Base-by-base conservation (phyloP, 2,113 vertebrate genomes). In the Semnopithecus entellus region DNA sequence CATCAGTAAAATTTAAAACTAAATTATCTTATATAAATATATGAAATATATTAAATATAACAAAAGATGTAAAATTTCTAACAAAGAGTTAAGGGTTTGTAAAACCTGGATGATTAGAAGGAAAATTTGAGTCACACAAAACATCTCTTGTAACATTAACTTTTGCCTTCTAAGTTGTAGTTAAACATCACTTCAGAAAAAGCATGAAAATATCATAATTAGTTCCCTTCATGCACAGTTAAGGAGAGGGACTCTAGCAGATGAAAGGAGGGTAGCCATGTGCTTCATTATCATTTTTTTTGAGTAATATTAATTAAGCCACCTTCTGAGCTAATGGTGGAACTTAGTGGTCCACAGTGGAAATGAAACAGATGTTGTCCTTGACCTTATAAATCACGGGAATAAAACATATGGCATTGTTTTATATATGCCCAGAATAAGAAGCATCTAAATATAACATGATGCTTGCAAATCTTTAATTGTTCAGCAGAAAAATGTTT, bases 231-330 rank as follows among this genome's bases (percentile, higher is more conserved):
- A 85, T 22, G 13, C 8, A 27, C 13, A 66, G 38, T 90, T 87
- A 90, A 84, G 80, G 88, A 94, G 35, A 81, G 4, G 3, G 38
- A 61, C n/a, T 89, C 61, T 93, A 45, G 45, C 68, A 84, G 92
- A 92, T 57, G 76, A 92, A 87, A 66, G 30, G 23, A 81, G 75
- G 30, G 6, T 84, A 82, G 79, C 57, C 72, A 3, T 57, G 48
- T 52, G 66, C 16, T 96, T 84, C 70, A 84, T 98, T 95, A 92
- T 84, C 90, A 90, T 90, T 96, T 90, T 96, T 84, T 95, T 68
- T 11, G 55, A 80, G 76, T 90, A 93, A 92, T 93, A 93, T 95
- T 95, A 92, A 97, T 95, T 94, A 96, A 93, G 35, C 64, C 5
- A 55, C 88, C 64, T 78, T 50, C 79, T 86, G 87, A 79, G 73